Evolutionary conservation across 2,888 invertebrate species (phyloP).

Genomic region (Catocala sponsa): DNA sequence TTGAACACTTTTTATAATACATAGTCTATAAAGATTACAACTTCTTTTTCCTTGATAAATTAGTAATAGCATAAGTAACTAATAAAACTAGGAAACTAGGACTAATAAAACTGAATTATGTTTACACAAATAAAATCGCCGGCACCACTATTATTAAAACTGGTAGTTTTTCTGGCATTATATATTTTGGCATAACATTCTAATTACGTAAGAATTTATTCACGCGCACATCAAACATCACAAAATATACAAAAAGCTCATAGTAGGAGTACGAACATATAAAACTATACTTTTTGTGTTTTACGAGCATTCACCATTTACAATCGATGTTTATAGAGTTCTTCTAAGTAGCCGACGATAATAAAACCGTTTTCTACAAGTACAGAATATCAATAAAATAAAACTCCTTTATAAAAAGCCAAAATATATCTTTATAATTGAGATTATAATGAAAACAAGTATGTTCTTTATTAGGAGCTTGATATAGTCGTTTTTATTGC

Average conservation of each 20-base stretch:
- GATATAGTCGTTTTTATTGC: conserved; percentile 3
- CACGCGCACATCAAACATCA: not conserved
- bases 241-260: not conserved
- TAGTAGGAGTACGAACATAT: conserved; percentile 23
- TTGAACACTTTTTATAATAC: too few species aligned
- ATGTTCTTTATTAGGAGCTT: conserved; percentile 48
- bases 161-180: too few species aligned
- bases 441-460: conserved; percentile 45
- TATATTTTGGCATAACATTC: not conserved
- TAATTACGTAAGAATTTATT: conserved; percentile 1
- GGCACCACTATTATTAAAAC: too few species aligned
- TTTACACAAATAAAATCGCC: too few species aligned
- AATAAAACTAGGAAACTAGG: too few species aligned
- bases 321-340: conserved; percentile 55
- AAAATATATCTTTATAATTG: conserved; percentile 49
- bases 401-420: conserved; percentile 34
- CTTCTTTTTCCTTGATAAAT: too few species aligned
- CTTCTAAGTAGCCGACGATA: conserved; percentile 53
- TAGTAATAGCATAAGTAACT: too few species aligned
- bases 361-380: conserved; percentile 43
- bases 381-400: conserved; percentile 54
- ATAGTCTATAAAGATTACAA: too few species aligned
- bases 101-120: too few species aligned
- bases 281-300: conserved; percentile 49
- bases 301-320: conserved; percentile 60